phyloP scores from a whole-genome alignment of 1,140 invertebrate species.

The Brachystomella parvula region DNA sequence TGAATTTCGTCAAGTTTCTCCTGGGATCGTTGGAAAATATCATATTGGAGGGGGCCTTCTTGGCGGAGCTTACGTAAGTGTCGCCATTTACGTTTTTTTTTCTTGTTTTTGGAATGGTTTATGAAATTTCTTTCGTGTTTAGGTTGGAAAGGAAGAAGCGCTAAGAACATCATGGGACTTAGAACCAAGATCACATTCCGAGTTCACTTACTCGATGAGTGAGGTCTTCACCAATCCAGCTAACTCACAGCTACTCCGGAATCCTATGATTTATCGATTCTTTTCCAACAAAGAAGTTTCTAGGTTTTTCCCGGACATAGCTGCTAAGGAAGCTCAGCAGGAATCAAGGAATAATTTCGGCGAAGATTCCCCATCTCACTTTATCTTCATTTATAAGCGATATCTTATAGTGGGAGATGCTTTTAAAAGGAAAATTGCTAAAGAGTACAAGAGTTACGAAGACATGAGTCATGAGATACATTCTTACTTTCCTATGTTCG shows the following conservation, averaged over 20 bases:
- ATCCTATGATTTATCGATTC: neutral
- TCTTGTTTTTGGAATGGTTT: no score
- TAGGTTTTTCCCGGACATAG: neutral
- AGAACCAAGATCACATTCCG: neutral
- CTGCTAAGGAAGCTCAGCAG: neutral
- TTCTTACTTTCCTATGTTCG: neutral
- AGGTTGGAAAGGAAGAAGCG: neutral
- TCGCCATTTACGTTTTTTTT: no score
- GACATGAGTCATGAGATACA: neutral
- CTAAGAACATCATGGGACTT: neutral
- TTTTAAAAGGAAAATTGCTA: neutral
- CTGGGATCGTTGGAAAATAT: conserved; percentile 7
- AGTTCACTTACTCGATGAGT: neutral
- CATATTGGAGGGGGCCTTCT: conserved; percentile 2
- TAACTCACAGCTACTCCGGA: neutral
- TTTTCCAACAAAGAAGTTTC: neutral
- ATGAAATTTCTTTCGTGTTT: neutral
- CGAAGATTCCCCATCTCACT: neutral
- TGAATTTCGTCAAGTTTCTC: conserved; percentile 14
- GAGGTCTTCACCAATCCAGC: neutral
- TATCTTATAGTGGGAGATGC: neutral
- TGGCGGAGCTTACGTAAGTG: conserved; percentile 2
- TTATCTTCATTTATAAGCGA: neutral
- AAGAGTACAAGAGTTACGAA: neutral
- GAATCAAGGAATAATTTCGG: neutral